Base-by-base conservation (phyloP, 2,797 vertebrate species). In the Gallinago stenura region DNA sequence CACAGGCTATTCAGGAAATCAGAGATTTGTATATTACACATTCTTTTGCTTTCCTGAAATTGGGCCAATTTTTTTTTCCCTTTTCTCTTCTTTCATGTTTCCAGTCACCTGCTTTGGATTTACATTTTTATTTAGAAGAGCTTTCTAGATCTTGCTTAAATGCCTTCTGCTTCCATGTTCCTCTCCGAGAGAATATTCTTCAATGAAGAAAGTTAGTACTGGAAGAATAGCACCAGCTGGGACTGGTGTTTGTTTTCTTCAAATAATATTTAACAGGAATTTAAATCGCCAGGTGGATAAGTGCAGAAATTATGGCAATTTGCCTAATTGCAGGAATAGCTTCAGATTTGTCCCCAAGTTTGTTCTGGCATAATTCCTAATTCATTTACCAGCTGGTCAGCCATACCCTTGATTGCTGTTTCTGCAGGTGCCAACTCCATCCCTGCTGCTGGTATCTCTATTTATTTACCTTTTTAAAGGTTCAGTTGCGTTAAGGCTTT, bases 321-420 rank as follows among this genome's bases (percentile, higher is more conserved):
- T 92, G 80, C 95, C 95, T 71, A 73, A 2, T 17, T 84, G 71
- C 60, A 76, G 66, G 45, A 93, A 30, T 57, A 72, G 79, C 65
- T 95, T 79, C 72, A 83, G 83, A 68, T 78, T 93, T 95, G 77
- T 87, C 87, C 93, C 85, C 11, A 33, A 57, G 91, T 96, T 97
- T 95, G 85, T 92, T 89, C 48, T 96, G 96, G 94, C 81, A 43
- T 50, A 62, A 83, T 82, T 96, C 90, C 93, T 68, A 88, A 84
- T 93, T 93, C 73, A 80, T 95, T 95, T 95, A 80, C 91, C 91
- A 93, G 87, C 83, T 96, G 95, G 89, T 96, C 94, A 95, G 85
- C 83, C 45, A 57, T 84, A 82, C 28, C 64, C 77, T 79, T n/a
- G 73, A 87, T 64, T 87, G 80, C 73, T 82, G 51, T 77, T 95